Conservation (phyloP, 2,113 vertebrate species). For the Holacanthus passer region DNA sequence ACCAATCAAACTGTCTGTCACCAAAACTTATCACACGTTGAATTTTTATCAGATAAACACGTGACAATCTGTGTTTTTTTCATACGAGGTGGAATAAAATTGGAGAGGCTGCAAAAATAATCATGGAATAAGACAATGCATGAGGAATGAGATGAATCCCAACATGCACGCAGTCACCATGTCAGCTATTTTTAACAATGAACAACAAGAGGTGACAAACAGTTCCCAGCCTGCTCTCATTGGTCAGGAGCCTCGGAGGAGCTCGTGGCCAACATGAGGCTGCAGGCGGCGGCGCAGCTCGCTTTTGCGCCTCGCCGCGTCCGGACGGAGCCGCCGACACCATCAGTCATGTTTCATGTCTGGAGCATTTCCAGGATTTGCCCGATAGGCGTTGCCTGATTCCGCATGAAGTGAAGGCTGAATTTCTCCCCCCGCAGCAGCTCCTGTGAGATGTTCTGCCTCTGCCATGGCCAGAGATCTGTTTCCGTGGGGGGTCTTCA, state of each 20-base stretch:
- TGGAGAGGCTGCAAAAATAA: not conserved
- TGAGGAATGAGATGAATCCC: not conserved
- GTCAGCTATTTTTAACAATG: not conserved
- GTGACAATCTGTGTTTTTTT: too few relatives aligned
- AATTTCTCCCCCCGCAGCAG: conserved; percentile 41
- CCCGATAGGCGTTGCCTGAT: conserved; percentile 18
- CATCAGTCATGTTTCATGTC: not conserved
- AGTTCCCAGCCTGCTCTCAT: conserved; percentile 35
- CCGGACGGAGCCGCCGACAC: conserved; percentile 4
- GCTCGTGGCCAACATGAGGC: conserved; percentile 34
- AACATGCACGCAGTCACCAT: not conserved
- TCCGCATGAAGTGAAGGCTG: conserved; percentile 8
- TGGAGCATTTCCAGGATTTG: conserved; percentile 17
- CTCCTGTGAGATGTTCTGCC: conserved; percentile 88
- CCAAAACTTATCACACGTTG: too few relatives aligned
- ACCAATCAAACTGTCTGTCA: not conserved
- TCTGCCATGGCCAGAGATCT: conserved; percentile 90
- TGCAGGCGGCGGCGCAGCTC: conserved; percentile 52
- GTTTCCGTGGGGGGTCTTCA: conserved; percentile 89
- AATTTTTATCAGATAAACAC: not conserved
- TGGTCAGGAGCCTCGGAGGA: conserved; percentile 37
- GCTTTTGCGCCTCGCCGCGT: conserved; percentile 38
- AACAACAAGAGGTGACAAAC: not conserved
- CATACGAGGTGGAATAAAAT: too few relatives aligned
- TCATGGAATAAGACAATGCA: too few relatives aligned